Evolutionary conservation across 1,140 invertebrate species (phyloP), one percentile per base, ranked within the genome.

Genomic region (Steinernema feltiae): DNA sequence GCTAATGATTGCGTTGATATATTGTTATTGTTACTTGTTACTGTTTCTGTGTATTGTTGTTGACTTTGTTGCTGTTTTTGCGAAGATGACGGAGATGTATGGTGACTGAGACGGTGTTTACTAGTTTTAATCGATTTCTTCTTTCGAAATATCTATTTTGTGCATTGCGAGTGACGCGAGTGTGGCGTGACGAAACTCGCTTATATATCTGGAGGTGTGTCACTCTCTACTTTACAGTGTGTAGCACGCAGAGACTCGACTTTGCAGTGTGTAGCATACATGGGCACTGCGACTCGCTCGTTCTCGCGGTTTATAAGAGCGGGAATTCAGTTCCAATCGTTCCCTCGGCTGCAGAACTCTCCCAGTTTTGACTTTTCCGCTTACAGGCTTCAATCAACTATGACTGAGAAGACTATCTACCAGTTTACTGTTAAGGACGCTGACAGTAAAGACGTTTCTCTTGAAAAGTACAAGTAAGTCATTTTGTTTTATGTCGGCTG

Each of bases 401-500:
- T 63, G 53, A 3, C 53, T 27, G 24, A 3, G 3, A 63, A 63
- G 12, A 79, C 85, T 31, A 88, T 89, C 69, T 89, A 89, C 83
- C 86, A 88, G 31, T 89, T 89, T 78, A 82, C 73, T 46, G 89
- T 84, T 7, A 86, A 87, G 78, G 87, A 88, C 79, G 88, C 88
- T 77, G 88, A 89, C 84, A 89, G 88, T 2, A 85, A 88, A 63
- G 84, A 86, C 21, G 86, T 89, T 27, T 85, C 83, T 1, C 76
- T 89, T 70, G 86, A 88, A 35, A 89, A 88, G 84, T 89, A 89
- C 84, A 88, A 82, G 88, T 89, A 82, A 79, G 82, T 76, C 32
- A 74, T 29, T n/a, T 27, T 72, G 35, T 70, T 63, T 27, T 27
- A 21, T 63, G 15, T 17, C 3, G 27, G 18, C n/a, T 74, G 30